A percentile compares a stretch with the other conserved stretches of the same genome.
phyloP scores from a whole-genome alignment of 2,797 vertebrate species.

The Margarornis squamiger region DNA sequence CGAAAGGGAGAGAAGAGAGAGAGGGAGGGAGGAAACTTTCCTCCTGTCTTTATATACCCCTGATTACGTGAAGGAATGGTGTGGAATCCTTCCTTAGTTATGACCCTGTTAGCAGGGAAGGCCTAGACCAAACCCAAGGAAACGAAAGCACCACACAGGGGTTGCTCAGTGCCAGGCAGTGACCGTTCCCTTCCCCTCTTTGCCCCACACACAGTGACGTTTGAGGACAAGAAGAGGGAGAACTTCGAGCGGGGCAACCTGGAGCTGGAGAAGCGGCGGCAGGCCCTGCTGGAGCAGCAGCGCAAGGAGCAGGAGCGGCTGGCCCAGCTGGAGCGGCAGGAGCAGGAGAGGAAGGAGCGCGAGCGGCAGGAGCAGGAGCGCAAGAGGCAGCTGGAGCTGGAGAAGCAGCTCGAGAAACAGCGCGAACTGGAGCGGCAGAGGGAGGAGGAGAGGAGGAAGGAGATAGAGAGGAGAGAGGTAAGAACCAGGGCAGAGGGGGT shows the following conservation, averaged over 20 bases:
- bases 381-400: conserved; percentile 91
- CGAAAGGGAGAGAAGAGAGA: too few species aligned
- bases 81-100: too few species aligned
- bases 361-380: conserved; percentile 93
- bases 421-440: conserved; percentile 91
- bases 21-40: too few species aligned
- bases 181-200: background rate
- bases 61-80: too few species aligned
- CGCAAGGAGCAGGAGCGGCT: conserved; percentile 95
- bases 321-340: conserved; percentile 88
- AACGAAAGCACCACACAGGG: too few species aligned
- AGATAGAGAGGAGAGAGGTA: conserved; percentile 96
- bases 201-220: conserved; percentile 81
- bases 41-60: too few species aligned
- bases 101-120: too few species aligned
- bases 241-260: conserved; percentile 97
- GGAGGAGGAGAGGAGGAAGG: conserved; percentile 93
- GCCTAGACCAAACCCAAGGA: too few species aligned
- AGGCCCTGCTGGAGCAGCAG: conserved; percentile 93
- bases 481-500: background rate
- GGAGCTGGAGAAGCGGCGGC: conserved; percentile 93
- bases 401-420: conserved; percentile 92
- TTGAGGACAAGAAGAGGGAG: conserved; percentile 97
- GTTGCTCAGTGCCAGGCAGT: background rate
- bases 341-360: conserved; percentile 91